These are phyloP conservation scores for Myioborus melanocephalus DNA, from an alignment of 2,797 vertebrate genomes.

Conservation along the genomic window DNA sequence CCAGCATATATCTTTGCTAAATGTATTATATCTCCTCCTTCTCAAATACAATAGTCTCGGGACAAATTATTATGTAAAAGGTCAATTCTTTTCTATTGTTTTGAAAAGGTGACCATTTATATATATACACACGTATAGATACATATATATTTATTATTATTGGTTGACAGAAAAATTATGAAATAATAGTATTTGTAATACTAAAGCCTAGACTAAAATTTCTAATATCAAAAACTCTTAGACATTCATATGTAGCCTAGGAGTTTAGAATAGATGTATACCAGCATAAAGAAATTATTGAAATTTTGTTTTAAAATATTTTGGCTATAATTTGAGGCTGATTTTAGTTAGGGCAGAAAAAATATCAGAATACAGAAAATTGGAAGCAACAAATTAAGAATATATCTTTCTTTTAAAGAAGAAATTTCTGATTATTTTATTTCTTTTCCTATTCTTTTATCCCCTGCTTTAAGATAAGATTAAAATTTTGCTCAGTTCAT, in stretches of 20 bases:
- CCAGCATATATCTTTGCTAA: background rate
- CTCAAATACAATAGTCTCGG: background rate
- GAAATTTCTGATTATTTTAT: background rate
- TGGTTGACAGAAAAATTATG: background rate
- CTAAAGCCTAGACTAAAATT: background rate
- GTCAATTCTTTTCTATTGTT: background rate
- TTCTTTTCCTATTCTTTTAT: background rate
- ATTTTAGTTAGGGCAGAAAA: background rate
- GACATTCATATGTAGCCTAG: background rate
- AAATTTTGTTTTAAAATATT: background rate
- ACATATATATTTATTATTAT: background rate
- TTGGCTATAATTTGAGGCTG: background rate
- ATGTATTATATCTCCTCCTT: background rate
- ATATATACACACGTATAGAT: background rate
- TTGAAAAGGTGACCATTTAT: background rate
- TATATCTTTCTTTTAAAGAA: background rate
- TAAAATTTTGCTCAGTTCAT: background rate
- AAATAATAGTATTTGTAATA: background rate
- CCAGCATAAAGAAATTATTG: background rate
- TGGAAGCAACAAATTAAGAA: background rate
- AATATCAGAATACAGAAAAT: background rate
- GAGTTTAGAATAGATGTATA: background rate
- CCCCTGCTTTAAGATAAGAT: background rate
- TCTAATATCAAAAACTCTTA: background rate
- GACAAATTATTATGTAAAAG: background rate